Base-by-base conservation (phyloP, 2,797 vertebrate species). In the Phoebastria nigripes region DNA sequence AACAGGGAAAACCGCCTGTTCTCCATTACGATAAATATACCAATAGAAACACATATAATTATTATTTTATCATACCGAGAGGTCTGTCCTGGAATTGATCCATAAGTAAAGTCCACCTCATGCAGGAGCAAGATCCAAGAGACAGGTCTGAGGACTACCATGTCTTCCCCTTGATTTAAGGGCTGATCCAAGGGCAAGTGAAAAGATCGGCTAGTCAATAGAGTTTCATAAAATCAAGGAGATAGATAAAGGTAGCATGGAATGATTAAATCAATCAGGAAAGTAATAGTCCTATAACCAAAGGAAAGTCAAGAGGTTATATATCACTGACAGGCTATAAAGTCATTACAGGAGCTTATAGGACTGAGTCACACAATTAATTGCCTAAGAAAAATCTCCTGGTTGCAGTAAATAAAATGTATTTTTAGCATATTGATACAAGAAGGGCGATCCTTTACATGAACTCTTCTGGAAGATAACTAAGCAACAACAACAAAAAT, bases 211-310 rank as follows among this genome's bases (percentile, higher is more conserved):
- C 26, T 37, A 65, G 76, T 87, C 90, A 83, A 87, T 51, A 24
- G 65, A 72, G 59, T 37, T 89, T 21, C 87, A 65, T 62, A 78
- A 76, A 90, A 90, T 71, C 59, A 25, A 76, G 73, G 87, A 85
- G 87, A 78, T 3, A 69, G 69, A 92, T 77, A 91, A 94, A 96
- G 82, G 77, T 46, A 89, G 63, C 54, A 20, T 9, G 63, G 69
- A 81, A 94, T 80, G 94, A 91, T 93, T 93, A 85, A 95, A 95
- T 94, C 90, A 82, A 95, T 95, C 84, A 94, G 92, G 65, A 95
- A 91, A 92, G 93, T 76, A 93, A 94, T 52, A 93, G 89, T 72
- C 87, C 54, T 91, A 86, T 83, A 95, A 94, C 41, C 76, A 93
- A 94, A 87, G 78, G 59, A 83, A 92, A 96, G 94, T 91, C 91